These are phyloP conservation scores for Icerya purchasi DNA, from an alignment of 2,888 invertebrate genomes.

Conservation along the genomic window DNA sequence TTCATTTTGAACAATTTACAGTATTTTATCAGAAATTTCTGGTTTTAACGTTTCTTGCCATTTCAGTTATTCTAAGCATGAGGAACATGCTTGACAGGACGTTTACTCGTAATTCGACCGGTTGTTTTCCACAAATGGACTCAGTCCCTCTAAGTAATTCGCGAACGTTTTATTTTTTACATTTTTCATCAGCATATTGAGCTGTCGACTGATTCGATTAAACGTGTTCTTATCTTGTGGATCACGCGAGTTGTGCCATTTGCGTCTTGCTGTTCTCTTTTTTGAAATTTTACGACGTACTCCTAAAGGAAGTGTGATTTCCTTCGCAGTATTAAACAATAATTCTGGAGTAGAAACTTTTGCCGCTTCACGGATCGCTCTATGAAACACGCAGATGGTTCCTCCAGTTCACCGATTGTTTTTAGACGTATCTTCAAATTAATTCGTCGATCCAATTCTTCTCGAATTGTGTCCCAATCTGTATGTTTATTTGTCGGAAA, in stretches of 20 bases:
- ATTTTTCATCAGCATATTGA: neutral
- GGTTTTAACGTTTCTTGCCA: no score
- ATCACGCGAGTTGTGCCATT: neutral
- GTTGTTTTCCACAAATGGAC: neutral
- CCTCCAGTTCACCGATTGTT: neutral
- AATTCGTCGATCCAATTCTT: neutral
- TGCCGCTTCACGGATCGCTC: neutral
- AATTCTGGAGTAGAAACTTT: neutral
- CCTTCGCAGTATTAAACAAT: neutral
- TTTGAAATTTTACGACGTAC: neutral
- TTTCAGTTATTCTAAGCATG: no score
- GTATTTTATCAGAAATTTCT: no score
- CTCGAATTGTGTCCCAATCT: neutral
- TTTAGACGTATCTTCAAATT: neutral
- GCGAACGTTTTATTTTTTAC: neutral
- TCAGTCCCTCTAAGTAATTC: neutral
- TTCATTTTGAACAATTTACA: no score
- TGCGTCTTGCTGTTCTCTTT: neutral
- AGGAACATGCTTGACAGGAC: no score
- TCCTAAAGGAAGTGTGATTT: neutral
- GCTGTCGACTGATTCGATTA: neutral
- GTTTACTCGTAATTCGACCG: neutral
- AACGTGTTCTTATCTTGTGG: neutral
- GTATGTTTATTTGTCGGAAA: neutral
- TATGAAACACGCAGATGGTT: neutral